Evolutionary conservation across 2,888 invertebrate genomes (phyloP), one percentile per base, ranked within the genome.

Genomic region (Dicroscelio sp.): DNA sequence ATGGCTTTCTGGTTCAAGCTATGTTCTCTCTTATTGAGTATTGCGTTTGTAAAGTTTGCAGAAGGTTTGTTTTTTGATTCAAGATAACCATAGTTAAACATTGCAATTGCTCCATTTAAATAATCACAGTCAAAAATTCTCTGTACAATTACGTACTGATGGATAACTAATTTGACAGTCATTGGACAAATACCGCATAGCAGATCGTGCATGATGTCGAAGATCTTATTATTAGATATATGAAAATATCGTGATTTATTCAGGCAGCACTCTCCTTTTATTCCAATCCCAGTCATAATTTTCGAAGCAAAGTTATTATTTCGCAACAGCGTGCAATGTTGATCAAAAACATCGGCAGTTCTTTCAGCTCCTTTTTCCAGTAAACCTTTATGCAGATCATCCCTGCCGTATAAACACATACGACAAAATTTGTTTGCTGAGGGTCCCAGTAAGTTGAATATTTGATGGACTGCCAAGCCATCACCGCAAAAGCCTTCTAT

Each of bases 1-100:
- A 92, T 91, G 20, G 90, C 91, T 65, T 93, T 93, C 43, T 91
- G 91, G 55, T 79, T 90, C 17, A 93, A 48, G 10, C 48, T 83
- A 60, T 92, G 89, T 20, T 93, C 92, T 65, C 38, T 23, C 67
- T 35, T 17, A 75, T 27, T 5, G 8, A 60, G 27, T 76, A 23
- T 73, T 86, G 48, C 92, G 87, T 60, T 60, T 60, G 25, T 60
- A 27, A 60, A 60, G 55, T 93, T 92, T 14, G 89, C 58, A 14
- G 90, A 89, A 43, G 92, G 91, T 33, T 91, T 91, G 63, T 92
- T 90, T 20, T 76, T 88, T 20, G 23, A 67, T 58, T 90, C 91
- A 27, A 48, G 23, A 27, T 80, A 88, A 17, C 91, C 91, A 63
- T 88, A 88, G 30, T 90, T 73, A 30, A 88, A 90, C 58, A 71